These are phyloP conservation scores for Tetragnatha montana DNA, from an alignment of 2,888 invertebrate genomes.

Conservation along the genomic window DNA sequence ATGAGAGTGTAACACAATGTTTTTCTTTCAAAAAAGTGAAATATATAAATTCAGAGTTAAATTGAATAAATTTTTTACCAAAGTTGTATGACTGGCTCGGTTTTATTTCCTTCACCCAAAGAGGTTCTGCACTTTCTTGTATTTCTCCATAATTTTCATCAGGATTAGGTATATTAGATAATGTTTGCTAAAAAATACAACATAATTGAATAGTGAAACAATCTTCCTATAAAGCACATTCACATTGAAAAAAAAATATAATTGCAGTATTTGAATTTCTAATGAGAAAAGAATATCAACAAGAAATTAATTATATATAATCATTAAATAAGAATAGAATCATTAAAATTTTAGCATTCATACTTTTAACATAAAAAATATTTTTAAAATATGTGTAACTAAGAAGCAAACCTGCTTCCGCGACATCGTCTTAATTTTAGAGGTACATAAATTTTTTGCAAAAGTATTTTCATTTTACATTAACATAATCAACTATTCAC, in stretches of 20 bases:
- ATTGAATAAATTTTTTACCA: conserved; percentile 23
- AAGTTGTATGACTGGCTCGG: conserved; percentile 75
- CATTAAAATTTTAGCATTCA: background rate
- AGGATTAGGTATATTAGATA: conserved; percentile 8
- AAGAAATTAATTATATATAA: too few species aligned
- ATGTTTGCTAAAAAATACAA: conserved; percentile 38
- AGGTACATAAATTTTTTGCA: background rate
- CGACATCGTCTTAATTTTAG: background rate
- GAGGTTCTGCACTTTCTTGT: conserved; percentile 80
- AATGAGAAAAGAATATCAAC: too few species aligned
- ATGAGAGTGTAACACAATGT: too few species aligned
- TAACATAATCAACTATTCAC: background rate
- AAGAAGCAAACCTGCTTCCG: background rate
- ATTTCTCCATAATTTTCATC: conserved; percentile 64
- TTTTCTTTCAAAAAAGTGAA: background rate
- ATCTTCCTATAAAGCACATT: too few species aligned
- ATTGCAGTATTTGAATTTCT: too few species aligned
- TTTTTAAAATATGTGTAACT: background rate
- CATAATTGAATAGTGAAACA: too few species aligned
- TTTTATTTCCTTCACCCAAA: conserved; percentile 81
- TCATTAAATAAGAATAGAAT: too few species aligned
- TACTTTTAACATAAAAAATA: background rate
- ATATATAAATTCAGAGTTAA: background rate
- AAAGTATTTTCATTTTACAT: background rate
- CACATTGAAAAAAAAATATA: too few species aligned